These are phyloP conservation scores for Ictalurus punctatus DNA, from an alignment of 2,113 vertebrate genomes.

Conservation along the genomic window DNA sequence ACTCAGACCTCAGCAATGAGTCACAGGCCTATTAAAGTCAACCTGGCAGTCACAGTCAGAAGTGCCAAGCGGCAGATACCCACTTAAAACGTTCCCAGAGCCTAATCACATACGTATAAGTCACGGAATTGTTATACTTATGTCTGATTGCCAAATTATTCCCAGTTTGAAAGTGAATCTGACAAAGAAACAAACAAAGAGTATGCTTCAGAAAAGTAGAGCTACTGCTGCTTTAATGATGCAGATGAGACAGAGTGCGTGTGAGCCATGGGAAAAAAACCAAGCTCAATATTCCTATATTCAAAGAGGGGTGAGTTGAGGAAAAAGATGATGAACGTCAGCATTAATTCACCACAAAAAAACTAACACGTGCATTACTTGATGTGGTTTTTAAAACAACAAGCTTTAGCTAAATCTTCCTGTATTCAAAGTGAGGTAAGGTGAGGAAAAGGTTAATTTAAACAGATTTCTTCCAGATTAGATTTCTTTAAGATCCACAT, in stretches of 20 bases:
- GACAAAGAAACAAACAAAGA: background rate
- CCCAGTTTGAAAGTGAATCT: background rate
- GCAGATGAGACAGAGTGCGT: background rate
- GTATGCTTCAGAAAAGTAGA: background rate
- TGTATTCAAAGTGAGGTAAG: background rate
- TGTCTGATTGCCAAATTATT: background rate
- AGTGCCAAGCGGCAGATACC: constrained; percentile 18
- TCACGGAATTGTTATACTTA: background rate
- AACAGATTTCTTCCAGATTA: background rate
- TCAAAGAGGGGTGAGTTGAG: background rate
- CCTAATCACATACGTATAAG: constrained; percentile 14
- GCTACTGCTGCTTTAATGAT: background rate
- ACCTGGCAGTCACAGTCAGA: constrained; percentile 8
- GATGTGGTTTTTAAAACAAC: background rate
- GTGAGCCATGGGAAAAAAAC: background rate
- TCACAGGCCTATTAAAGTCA: constrained; percentile 48
- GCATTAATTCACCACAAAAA: background rate
- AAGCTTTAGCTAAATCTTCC: background rate
- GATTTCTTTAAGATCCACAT: too few species aligned
- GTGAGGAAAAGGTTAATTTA: background rate
- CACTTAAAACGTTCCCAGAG: constrained; percentile 20
- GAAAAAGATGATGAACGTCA: background rate
- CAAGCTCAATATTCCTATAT: background rate
- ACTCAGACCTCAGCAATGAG: constrained; percentile 31
- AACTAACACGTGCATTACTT: background rate